phyloP scores from a whole-genome alignment of 2,113 vertebrate genomes.

The Xiphophorus couchianus region DNA sequence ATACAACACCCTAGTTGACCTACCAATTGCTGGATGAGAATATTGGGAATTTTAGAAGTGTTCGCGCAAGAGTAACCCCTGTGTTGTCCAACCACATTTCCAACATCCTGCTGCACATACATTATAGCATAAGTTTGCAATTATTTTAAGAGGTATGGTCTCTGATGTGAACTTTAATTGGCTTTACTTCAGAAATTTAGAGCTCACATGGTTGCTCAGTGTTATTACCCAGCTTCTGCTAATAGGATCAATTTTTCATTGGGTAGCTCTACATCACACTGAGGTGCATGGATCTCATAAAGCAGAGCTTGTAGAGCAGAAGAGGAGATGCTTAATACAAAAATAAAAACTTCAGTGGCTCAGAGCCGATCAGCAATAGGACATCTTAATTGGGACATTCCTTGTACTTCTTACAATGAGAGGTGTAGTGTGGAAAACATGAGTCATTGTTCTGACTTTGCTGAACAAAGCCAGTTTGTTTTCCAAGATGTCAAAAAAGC shows the following conservation, averaged over 20 bases:
- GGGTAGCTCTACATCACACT: not conserved
- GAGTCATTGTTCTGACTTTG: too few relatives aligned
- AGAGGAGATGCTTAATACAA: not conserved
- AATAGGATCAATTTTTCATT: slow-evolving; percentile 3
- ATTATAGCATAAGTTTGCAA: not conserved
- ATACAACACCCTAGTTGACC: not conserved
- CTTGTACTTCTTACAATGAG: not conserved
- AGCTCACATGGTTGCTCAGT: not conserved
- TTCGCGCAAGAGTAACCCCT: not conserved
- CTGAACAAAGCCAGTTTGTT: too few relatives aligned
- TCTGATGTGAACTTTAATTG: slow-evolving; percentile 1
- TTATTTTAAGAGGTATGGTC: not conserved
- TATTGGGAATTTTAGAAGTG: not conserved
- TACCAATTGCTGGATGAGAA: not conserved
- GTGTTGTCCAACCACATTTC: not conserved
- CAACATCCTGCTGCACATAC: not conserved
- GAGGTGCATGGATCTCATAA: not conserved
- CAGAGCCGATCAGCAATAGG: not conserved
- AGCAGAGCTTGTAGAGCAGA: slow-evolving; percentile 1
- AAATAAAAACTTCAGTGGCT: too few relatives aligned
- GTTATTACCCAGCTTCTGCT: not conserved
- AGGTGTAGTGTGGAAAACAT: too few relatives aligned
- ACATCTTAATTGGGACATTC: too few relatives aligned
- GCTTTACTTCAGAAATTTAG: not conserved
- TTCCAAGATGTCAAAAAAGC: too few relatives aligned